Evolutionary conservation across 2,797 vertebrate genomes (phyloP), one percentile per base, ranked within the genome.

Genomic region (Hephaestus fuliginosus): DNA sequence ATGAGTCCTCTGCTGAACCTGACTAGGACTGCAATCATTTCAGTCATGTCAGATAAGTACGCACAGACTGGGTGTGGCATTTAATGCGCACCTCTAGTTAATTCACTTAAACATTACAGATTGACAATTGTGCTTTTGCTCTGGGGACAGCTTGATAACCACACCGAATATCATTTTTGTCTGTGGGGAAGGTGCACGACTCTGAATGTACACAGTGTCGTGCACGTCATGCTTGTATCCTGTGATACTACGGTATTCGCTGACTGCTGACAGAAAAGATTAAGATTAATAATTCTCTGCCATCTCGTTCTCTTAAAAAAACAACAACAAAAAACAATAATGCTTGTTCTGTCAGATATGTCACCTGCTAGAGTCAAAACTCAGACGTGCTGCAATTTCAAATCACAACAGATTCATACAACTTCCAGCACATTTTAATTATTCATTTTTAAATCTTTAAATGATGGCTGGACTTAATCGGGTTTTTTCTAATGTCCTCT

Each of bases 21-120:
- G 39, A 81, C 48, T 52, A 67, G 64, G 76, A 83, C 18, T 74
- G 22, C 49, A 69, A 56, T 53, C 18, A 49, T 49, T 39, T 48
- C 10, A 62, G 25, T 25, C 0, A 7, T 51, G 20, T 41, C 22
- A 22, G 55, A 18, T 12, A 5, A 72, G 18, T 43, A 64, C 5
- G 4, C 15, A 71, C n/a, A 49, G 12, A 6, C 25, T 36, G 56
- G 56, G 52, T 66, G 74, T 64, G 58, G 68, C 22, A 41, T 52
- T 67, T 25, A 57, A 68, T 65, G 52, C 5, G 11, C 10, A 39
- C 18, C 18, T 44, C 4, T 20, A 39, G 67, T n/a, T 36, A 36
- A 36, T 36, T 36, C 33, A 36, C 33, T 4, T 36, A 36, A 36
- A 36, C 33, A 18, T 22, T 20, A 39, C 5, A 39, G 30, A 43